These are phyloP conservation scores for Diarsia mendica DNA, from an alignment of 2,888 invertebrate species.

Conservation along the genomic window DNA sequence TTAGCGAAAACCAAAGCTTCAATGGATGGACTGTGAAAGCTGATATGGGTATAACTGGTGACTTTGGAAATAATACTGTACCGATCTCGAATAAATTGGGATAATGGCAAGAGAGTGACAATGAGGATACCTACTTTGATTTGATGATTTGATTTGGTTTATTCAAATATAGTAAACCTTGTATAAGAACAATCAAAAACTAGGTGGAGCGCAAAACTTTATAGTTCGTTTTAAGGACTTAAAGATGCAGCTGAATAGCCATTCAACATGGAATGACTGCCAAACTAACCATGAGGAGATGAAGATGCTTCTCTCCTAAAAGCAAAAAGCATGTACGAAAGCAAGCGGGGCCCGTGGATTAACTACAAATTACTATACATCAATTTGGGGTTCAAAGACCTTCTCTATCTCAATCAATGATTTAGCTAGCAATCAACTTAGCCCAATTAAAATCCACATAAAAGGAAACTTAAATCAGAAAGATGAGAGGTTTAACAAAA, in stretches of 20 bases:
- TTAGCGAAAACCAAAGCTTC: neutral
- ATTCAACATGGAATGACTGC: neutral
- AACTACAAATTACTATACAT: neutral
- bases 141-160: too few relatives aligned
- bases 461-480: constrained; percentile 24
- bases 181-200: neutral
- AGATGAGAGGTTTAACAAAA: constrained; percentile 12
- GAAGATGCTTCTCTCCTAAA: neutral
- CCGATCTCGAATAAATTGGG: neutral
- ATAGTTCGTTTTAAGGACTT: neutral
- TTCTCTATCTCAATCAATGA: neutral
- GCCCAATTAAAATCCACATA: constrained; percentile 20
- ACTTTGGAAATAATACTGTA: neutral
- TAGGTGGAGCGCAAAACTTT: too few relatives aligned
- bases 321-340: neutral
- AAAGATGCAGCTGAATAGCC: neutral
- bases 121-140: neutral
- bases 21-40: neutral
- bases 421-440: constrained; percentile 2
- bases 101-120: neutral
- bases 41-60: neutral
- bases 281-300: neutral
- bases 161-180: neutral
- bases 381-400: constrained; percentile 1
- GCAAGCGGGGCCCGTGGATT: neutral